Percentiles rank a stretch among this genome's conserved stretches.
phyloP scores from a whole-genome alignment of 1,140 invertebrate genomes.

The Cydia pomonella region DNA sequence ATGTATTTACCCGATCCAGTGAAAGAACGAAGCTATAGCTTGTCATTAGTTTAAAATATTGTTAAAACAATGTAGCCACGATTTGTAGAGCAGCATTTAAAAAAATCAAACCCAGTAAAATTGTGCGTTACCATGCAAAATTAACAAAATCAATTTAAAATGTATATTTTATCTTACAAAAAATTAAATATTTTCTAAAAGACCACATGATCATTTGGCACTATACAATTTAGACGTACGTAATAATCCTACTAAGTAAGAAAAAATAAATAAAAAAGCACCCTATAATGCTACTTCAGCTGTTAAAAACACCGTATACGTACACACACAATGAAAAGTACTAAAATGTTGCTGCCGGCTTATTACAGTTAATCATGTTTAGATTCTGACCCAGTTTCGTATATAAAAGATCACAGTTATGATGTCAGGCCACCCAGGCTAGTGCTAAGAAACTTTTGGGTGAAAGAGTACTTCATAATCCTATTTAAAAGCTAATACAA shows the following conservation, averaged over 20 bases:
- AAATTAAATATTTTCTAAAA: slow-evolving; percentile 23
- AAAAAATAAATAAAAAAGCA: slow-evolving; percentile 26
- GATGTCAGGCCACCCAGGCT: neutral
- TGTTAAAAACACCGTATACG: neutral
- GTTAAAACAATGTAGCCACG: neutral
- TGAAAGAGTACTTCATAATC: neutral
- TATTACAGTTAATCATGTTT: neutral
- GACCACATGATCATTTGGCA: slow-evolving; percentile 32
- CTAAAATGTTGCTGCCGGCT: neutral
- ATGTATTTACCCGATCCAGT: neutral
- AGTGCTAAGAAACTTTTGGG: slow-evolving; percentile 1
- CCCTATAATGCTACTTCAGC: slow-evolving; percentile 2
- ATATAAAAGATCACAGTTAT: slow-evolving; percentile 10
- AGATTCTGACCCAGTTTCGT: neutral
- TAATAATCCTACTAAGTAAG: slow-evolving; percentile 10
- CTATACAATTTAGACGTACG: slow-evolving; percentile 33
- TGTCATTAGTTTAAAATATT: neutral
- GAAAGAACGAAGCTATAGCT: neutral
- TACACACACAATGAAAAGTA: neutral
- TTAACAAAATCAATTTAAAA: slow-evolving; percentile 39
- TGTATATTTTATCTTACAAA: slow-evolving; percentile 36
- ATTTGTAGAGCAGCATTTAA: neutral
- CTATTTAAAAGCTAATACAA: slow-evolving; percentile 9
- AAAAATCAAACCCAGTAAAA: slow-evolving; percentile 38
- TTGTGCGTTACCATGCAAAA: slow-evolving; percentile 36